Conservation (phyloP, 1,140 invertebrate species). For the Araneus ventricosus region DNA sequence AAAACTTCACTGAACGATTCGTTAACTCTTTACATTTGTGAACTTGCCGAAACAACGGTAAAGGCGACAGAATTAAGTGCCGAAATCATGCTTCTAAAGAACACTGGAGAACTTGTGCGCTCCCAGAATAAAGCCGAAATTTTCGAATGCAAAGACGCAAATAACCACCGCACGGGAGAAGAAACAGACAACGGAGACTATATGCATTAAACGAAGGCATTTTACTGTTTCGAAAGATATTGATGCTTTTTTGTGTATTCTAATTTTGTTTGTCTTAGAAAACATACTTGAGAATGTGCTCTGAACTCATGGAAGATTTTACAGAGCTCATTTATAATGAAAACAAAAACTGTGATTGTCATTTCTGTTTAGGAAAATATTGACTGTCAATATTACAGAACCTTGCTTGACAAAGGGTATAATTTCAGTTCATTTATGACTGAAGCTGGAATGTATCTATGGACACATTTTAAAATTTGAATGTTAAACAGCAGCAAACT, state of each 20-base stretch:
- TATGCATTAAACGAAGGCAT: neutral
- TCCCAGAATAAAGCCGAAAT: neutral
- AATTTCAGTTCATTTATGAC: too few relatives aligned
- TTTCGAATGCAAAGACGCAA: neutral
- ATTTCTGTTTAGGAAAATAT: neutral
- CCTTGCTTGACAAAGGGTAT: too few relatives aligned
- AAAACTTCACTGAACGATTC: neutral
- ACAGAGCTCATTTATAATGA: neutral
- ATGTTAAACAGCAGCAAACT: too few relatives aligned
- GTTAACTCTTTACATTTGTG: neutral
- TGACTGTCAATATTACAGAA: neutral
- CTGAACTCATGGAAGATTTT: neutral
- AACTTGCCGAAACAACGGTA: neutral
- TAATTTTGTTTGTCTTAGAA: neutral
- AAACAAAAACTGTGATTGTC: constrained; percentile 6
- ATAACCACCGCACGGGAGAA: neutral
- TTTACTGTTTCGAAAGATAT: too few relatives aligned
- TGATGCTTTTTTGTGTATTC: too few relatives aligned
- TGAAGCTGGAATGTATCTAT: too few relatives aligned
- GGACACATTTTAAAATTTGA: too few relatives aligned
- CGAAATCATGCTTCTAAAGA: too few relatives aligned
- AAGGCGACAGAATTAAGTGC: neutral
- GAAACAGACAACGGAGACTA: neutral
- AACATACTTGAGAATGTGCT: neutral
- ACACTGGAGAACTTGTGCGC: neutral